Conservation (phyloP, 1,140 invertebrate species). For the Pogonomyrmex barbatus region DNA sequence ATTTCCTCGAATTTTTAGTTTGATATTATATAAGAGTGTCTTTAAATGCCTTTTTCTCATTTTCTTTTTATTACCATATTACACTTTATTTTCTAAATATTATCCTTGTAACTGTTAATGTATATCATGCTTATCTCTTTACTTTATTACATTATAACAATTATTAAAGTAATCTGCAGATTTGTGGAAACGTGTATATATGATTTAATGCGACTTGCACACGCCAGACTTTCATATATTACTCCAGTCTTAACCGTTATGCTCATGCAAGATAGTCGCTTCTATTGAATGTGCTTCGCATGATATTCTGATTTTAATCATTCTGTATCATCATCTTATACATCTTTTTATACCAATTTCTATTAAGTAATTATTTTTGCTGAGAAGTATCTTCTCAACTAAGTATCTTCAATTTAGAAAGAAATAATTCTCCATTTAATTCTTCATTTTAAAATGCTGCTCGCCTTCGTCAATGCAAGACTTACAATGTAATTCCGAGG, state of each 20-base stretch:
- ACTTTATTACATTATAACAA: not conserved
- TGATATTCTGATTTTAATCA: conserved; percentile 7
- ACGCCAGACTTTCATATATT: not conserved
- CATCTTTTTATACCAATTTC: not conserved
- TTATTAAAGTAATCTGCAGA: not conserved
- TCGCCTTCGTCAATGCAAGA: not conserved
- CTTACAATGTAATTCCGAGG: conserved; percentile 1
- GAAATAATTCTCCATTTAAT: not conserved
- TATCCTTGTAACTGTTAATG: not conserved
- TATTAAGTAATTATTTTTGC: not conserved
- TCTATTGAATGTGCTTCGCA: not conserved
- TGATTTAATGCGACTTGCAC: conserved; percentile 10
- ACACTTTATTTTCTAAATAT: not conserved
- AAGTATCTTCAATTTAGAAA: not conserved
- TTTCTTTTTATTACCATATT: not conserved
- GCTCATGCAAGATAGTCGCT: conserved; percentile 8
- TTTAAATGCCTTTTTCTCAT: too few relatives aligned
- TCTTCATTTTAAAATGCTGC: not conserved
- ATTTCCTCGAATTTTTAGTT: too few relatives aligned
- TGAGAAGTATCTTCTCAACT: not conserved
- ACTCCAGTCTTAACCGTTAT: not conserved
- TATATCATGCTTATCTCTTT: not conserved
- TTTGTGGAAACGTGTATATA: not conserved
- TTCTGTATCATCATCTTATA: not conserved
- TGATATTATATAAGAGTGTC: too few relatives aligned